phyloP scores from a whole-genome alignment of 2,113 vertebrate species.

The Menidia beryllina region DNA sequence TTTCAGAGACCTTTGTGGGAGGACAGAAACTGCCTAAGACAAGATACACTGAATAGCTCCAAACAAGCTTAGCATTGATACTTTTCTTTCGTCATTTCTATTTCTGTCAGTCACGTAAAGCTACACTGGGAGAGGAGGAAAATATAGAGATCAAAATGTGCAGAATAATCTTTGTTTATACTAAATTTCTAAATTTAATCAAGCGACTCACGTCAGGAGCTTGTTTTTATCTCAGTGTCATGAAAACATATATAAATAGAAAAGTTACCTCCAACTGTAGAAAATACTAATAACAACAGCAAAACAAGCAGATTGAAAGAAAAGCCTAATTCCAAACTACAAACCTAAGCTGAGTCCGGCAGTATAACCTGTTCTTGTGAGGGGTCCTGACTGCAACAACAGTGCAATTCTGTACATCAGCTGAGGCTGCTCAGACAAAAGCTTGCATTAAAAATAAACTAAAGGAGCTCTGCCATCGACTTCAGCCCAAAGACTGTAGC shows the following conservation, averaged over 20 bases:
- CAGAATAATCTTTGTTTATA: background rate
- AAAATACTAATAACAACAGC: background rate
- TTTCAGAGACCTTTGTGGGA: background rate
- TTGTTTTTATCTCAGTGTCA: background rate
- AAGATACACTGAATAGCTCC: background rate
- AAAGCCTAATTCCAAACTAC: background rate
- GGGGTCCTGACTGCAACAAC: background rate
- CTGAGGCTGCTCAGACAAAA: background rate
- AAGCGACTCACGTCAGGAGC: background rate
- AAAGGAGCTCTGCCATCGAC: slow-evolving; percentile 12
- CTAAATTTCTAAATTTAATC: background rate
- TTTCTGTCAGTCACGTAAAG: background rate
- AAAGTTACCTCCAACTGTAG: background rate
- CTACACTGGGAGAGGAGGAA: background rate
- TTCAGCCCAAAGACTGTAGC: background rate
- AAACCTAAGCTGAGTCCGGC: background rate
- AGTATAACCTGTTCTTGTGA: background rate
- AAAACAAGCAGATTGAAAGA: background rate
- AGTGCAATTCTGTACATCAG: background rate
- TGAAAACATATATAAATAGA: background rate
- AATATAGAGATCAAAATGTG: background rate
- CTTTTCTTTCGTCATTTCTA: background rate
- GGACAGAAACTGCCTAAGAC: background rate
- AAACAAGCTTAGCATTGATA: background rate
- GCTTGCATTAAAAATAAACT: background rate